Evolutionary conservation across 1,140 invertebrate species (phyloP).

Genomic region (Zaprionus gabonicus): DNA sequence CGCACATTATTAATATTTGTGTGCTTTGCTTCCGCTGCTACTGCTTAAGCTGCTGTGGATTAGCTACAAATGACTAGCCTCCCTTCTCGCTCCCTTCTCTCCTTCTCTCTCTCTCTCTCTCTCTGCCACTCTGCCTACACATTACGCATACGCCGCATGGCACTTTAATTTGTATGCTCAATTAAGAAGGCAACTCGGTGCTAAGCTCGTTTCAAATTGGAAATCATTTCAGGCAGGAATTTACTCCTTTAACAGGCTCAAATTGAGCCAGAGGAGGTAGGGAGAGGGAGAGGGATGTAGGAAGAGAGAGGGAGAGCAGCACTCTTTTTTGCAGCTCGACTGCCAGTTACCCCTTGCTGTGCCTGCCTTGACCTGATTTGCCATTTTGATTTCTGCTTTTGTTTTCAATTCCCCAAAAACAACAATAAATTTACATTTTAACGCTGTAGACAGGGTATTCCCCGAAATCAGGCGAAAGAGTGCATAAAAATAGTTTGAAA

Average conservation of each 20-base stretch:
- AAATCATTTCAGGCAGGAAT: no score
- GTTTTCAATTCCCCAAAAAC: not conserved
- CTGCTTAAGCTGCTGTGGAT: conserved; percentile 51
- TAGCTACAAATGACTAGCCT: conserved; percentile 37
- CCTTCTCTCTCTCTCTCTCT: not conserved
- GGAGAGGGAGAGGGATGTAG: not conserved
- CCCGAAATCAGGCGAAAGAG: not conserved
- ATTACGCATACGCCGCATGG: conserved; percentile 38
- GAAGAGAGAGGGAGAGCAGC: not conserved
- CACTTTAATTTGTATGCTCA: conserved; percentile 42
- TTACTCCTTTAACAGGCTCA: not conserved
- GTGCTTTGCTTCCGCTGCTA: conserved; percentile 6
- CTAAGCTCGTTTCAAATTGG: conserved; percentile 1
- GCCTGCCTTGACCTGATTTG: not conserved
- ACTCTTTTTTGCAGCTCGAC: not conserved
- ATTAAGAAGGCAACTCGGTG: conserved; percentile 18
- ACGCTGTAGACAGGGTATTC: conserved; percentile 1
- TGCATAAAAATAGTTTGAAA: conserved; percentile 33
- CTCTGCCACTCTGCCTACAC: not conserved
- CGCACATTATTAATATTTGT: conserved; percentile 59
- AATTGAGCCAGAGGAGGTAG: not conserved
- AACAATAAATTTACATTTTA: conserved; percentile 1
- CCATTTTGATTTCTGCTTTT: conserved; percentile 2
- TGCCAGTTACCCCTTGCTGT: not conserved
- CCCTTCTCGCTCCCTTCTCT: not conserved